Evolutionary conservation across 2,888 invertebrate species (phyloP), one percentile per base, ranked within the genome.

Genomic region (Drosophila formosana): DNA sequence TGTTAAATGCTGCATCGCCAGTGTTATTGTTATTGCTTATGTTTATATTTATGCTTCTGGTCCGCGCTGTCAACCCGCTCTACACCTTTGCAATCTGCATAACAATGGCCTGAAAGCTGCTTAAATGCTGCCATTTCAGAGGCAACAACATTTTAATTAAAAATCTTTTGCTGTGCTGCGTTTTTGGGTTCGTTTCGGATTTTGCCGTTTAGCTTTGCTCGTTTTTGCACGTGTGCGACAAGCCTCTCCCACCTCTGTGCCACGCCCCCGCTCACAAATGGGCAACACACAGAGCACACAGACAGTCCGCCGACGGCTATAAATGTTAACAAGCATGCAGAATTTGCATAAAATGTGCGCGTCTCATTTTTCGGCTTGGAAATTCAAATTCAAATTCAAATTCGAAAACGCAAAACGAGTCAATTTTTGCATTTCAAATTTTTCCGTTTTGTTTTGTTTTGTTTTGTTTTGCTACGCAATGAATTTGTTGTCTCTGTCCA

Each of bases 291-390:
- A 68, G 75, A 62, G 26, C 30, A 43, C 5, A 25, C 32, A 34
- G 46, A 37, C 47, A 58, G 62, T 49, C 73, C 52, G 64, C 68
- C 72, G 39, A 7, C 64, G 79, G 75, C 87, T 64, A 87, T 83
- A 87, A 89, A 89, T 80, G 84, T 87, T 84, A 84, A 84, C 89
- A 83, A 75, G 75, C 87, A 71, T 70, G 60, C 67, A 53, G 65
- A 78, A 89, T 83, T 83, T 87, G 78, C 89, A 83, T 83, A 89
- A 78, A 75, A 56, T 80, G 69, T 64, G 72, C 75, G 72, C 66
- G 57, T 70, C 81, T 70, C 77, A 82, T 67, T 41, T 68, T 62
- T 66, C 51, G 46, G 25, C 11, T 37, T 57, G 34, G 6, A 47
- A 32, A 50, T 64, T 71, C 55, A 55, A 63, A 63, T 63, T 63